Evolutionary conservation across 2,113 vertebrate species (phyloP).

Genomic region (Gambusia affinis): DNA sequence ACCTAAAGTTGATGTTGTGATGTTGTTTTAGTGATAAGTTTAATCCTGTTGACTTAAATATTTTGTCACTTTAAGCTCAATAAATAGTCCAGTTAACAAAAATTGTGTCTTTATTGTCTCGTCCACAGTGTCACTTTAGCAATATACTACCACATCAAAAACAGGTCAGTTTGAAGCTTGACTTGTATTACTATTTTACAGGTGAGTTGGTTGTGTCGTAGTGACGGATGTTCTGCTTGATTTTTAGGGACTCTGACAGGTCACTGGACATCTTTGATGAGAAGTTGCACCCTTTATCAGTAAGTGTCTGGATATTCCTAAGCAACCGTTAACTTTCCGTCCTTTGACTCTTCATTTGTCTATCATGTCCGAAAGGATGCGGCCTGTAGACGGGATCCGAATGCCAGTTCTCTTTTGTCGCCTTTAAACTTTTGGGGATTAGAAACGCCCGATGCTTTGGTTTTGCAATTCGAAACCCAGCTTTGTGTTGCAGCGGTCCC

Average conservation of each 20-base stretch:
- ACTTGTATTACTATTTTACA: not conserved
- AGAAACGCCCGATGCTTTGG: too few relatives aligned
- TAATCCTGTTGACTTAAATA: not conserved
- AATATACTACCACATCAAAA: slow-evolving; percentile 99
- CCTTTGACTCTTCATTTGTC: too few relatives aligned
- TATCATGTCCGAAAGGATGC: too few relatives aligned
- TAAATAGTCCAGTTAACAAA: not conserved
- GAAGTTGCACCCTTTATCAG: slow-evolving; percentile 97
- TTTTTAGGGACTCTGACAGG: slow-evolving; percentile 88
- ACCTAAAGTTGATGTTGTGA: slow-evolving; percentile 2
- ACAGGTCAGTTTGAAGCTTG: slow-evolving; percentile 85
- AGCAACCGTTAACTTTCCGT: too few relatives aligned
- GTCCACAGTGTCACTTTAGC: slow-evolving; percentile 93
- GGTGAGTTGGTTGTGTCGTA: too few relatives aligned
- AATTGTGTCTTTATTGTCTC: not conserved
- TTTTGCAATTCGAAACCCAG: too few relatives aligned
- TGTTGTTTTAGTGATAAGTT: slow-evolving; percentile 8
- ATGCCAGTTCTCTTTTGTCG: too few relatives aligned
- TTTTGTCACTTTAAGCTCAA: not conserved
- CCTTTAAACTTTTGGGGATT: too few relatives aligned
- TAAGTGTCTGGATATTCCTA: slow-evolving; percentile 65
- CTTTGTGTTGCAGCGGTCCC: too few relatives aligned
- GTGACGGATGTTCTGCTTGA: not conserved
- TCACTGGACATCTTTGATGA: slow-evolving; percentile 99
- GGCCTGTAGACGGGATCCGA: too few relatives aligned